Evolutionary conservation across 2,888 invertebrate genomes (phyloP).

Genomic region (Galeruca laticollis): DNA sequence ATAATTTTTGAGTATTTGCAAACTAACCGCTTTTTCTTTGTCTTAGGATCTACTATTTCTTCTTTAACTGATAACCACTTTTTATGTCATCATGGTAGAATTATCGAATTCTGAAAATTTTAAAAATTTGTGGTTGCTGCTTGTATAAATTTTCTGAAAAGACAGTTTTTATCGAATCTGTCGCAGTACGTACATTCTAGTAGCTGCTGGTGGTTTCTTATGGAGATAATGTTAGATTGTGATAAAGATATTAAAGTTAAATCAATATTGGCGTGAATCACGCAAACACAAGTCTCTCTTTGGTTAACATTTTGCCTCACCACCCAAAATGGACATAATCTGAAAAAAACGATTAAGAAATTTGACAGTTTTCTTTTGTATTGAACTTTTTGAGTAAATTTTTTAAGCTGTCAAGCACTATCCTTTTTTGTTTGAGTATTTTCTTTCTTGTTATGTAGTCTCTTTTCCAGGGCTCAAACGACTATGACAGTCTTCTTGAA

Average conservation of each 20-base stretch:
- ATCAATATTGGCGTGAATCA: slow-evolving; percentile 13
- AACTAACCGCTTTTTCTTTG: slow-evolving; percentile 12
- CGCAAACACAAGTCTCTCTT: slow-evolving; percentile 14
- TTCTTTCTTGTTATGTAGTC: slow-evolving; percentile 16
- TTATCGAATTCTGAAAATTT: slow-evolving; percentile 15
- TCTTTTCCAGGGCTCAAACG: slow-evolving; percentile 9
- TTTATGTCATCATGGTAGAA: not conserved
- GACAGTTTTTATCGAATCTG: slow-evolving; percentile 20
- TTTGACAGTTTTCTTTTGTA: not conserved
- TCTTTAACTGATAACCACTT: slow-evolving; percentile 8
- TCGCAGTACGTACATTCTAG: slow-evolving; percentile 17
- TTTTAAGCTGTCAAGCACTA: slow-evolving; percentile 11
- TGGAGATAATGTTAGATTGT: slow-evolving; percentile 15
- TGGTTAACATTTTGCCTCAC: slow-evolving; percentile 4
- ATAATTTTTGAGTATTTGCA: slow-evolving; percentile 17
- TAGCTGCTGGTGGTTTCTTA: slow-evolving; percentile 11
- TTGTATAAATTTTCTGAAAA: slow-evolving; percentile 19
- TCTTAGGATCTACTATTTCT: slow-evolving; percentile 15
- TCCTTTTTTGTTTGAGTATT: slow-evolving; percentile 10
- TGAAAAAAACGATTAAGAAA: slow-evolving; percentile 13
- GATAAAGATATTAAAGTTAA: slow-evolving; percentile 1
- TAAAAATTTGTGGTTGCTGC: slow-evolving; percentile 11
- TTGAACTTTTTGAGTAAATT: slow-evolving; percentile 17
- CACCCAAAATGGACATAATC: slow-evolving; percentile 12
- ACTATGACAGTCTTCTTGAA: slow-evolving; percentile 18